Evolutionary conservation across 2,888 invertebrate genomes (phyloP).

Genomic region (Caenorhabditis sp.): DNA sequence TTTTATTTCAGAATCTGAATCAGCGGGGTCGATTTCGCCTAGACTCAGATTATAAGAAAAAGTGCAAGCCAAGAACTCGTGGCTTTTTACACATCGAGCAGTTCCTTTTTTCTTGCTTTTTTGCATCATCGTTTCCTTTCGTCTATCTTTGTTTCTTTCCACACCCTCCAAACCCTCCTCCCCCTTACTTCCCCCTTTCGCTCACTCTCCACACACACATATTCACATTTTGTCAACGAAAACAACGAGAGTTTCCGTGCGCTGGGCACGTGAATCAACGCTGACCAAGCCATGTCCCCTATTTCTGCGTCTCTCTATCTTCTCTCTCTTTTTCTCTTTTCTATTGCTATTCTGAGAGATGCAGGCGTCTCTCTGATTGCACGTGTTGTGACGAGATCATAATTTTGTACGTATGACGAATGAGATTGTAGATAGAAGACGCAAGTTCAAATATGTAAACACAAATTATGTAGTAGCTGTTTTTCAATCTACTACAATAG

Average conservation of each 20-base stretch:
- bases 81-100: neutral
- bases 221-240: slow-evolving; percentile 38
- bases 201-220: neutral
- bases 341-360: neutral
- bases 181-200: neutral
- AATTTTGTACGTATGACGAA: neutral
- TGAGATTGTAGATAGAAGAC: slow-evolving; percentile 11
- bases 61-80: no score
- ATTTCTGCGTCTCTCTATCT: slow-evolving; percentile 1
- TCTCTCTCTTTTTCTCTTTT: slow-evolving; percentile 5
- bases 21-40: no score
- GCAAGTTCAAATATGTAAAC: slow-evolving; percentile 10
- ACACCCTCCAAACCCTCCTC: neutral
- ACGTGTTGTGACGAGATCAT: slow-evolving; percentile 1
- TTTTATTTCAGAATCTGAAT: no score
- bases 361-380: neutral
- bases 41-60: no score
- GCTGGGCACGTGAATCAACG: slow-evolving; percentile 45
- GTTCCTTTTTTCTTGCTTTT: neutral
- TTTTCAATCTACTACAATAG: no score
- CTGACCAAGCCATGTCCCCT: slow-evolving; percentile 8
- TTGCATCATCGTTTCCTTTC: neutral
- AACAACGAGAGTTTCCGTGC: slow-evolving; percentile 30
- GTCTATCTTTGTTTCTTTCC: neutral
- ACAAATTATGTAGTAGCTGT: no score